Evolutionary conservation across 2,113 vertebrate species (phyloP), one percentile per base, ranked within the genome.

Genomic region (Gila orcuttii): DNA sequence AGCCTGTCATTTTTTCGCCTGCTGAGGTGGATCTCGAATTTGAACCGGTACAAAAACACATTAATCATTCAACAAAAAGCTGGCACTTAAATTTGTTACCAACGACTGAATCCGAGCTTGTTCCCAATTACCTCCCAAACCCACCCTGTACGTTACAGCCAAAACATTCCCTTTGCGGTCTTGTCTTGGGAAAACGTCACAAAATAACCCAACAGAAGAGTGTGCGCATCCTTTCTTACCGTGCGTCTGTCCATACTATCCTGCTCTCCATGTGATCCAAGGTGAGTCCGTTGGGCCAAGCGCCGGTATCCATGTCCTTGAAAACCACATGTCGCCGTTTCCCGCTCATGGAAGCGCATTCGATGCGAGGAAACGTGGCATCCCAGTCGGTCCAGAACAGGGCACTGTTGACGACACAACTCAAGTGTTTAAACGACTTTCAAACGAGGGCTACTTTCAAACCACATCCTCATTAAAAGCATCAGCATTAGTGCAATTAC

Each of bases 321-420:
- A 96, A 96, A 81, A 97, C 96, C 36, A 96, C 95, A 81, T 93
- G 96, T 71, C 96, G 95, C 12, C 91, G 94, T 0, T 94, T 94
- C 50, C 96, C 96, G 0, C 96, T 97, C 96, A 97, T 97, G 13
- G 96, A 96, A 0, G 96, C 96, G 0, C 96, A 96, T 62, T 97
- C 96, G 1, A 97, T 97, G 5, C 96, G 96, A 87, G 96, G 96
- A 90, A 96, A 97, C 86, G 94, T 96, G 42, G 96, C 96, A 88
- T 97, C 96, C 96, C 96, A 97, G 87, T 97, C 96, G 47, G 96
- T 97, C 96, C 96, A 97, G 93, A 97, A 97, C 36, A 97, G 93
- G 88, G 97, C 95, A 86, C 96, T 97, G 85, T 85, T 1, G 1
- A 89, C 57, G 83, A 74, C 77, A 75, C 88, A 84, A 60, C 75